A percentile compares a stretch with the other conserved stretches of the same genome.
phyloP scores from a whole-genome alignment of 2,888 invertebrate genomes.

The Margaritifera margaritifera region DNA sequence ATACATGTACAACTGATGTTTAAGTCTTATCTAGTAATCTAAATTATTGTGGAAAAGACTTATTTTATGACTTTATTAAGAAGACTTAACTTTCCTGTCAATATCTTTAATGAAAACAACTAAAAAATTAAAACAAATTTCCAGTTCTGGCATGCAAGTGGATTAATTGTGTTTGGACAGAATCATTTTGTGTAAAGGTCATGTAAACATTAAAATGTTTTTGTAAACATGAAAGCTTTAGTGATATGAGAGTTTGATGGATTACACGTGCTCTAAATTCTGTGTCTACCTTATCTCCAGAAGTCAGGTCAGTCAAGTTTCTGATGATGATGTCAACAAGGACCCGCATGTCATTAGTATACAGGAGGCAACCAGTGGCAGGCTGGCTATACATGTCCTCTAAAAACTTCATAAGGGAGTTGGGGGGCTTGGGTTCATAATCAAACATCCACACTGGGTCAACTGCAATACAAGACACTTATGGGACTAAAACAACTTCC shows the following conservation, averaged over 20 bases:
- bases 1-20: too few species aligned
- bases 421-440: constrained; percentile 85
- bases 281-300: constrained; percentile 80
- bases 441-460: constrained; percentile 83
- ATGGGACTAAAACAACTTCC: background rate
- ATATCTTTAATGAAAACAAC: too few species aligned
- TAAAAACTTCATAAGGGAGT: constrained; percentile 91
- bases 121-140: too few species aligned
- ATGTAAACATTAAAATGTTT: too few species aligned
- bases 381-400: constrained; percentile 87
- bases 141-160: too few species aligned
- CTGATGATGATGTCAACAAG: constrained; percentile 93
- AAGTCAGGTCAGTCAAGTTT: constrained; percentile 90
- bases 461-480: constrained; percentile 46
- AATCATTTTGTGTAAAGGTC: too few species aligned
- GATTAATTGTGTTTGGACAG: too few species aligned
- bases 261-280: background rate
- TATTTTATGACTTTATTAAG: too few species aligned
- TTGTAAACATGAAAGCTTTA: background rate
- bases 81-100: too few species aligned
- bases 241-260: background rate
- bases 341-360: constrained; percentile 95
- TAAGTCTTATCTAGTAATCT: too few species aligned
- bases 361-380: constrained; percentile 89
- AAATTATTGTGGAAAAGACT: too few species aligned